These are phyloP conservation scores for Rhodophaea formosa DNA, from an alignment of 2,888 invertebrate genomes.

Conservation along the genomic window DNA sequence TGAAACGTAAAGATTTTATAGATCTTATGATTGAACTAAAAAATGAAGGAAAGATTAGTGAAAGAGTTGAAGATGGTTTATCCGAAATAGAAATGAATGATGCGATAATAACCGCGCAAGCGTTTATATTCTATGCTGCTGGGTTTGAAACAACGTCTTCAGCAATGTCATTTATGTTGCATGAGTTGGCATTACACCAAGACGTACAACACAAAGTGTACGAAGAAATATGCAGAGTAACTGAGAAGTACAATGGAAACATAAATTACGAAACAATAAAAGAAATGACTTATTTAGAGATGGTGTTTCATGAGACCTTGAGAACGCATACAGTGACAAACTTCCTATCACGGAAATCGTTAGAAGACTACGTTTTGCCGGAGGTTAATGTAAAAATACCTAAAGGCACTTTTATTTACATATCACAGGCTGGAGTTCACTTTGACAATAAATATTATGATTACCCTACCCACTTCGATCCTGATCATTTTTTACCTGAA, in stretches of 20 bases:
- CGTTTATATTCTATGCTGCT: slow-evolving; percentile 48
- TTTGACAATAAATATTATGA: slow-evolving; percentile 25
- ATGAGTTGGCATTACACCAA: slow-evolving; percentile 33
- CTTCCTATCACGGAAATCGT: slow-evolving; percentile 24
- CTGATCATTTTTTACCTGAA: slow-evolving; percentile 28
- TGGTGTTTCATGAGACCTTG: slow-evolving; percentile 42
- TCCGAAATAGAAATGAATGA: slow-evolving; percentile 44
- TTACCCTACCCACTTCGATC: slow-evolving; percentile 26
- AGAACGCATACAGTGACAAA: slow-evolving; percentile 35
- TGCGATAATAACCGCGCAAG: slow-evolving; percentile 42
- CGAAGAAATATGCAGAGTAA: slow-evolving; percentile 28
- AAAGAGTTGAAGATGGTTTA: slow-evolving; percentile 28
- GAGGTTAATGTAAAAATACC: slow-evolving; percentile 34
- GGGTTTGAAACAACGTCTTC: slow-evolving; percentile 61
- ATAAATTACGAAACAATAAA: slow-evolving; percentile 39
- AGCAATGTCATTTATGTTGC: slow-evolving; percentile 37
- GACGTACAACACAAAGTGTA: slow-evolving; percentile 31
- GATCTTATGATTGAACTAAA: slow-evolving; percentile 46
- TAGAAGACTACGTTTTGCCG: slow-evolving; percentile 29
- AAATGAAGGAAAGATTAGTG: slow-evolving; percentile 38
- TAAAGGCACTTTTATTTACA: slow-evolving; percentile 33
- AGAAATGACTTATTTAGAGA: slow-evolving; percentile 47
- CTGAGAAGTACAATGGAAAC: slow-evolving; percentile 26
- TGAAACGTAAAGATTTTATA: slow-evolving; percentile 45
- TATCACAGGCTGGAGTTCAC: slow-evolving; percentile 24